Percentiles rank a stretch among this genome's conserved stretches.
Conservation (phyloP, 2,797 vertebrate genomes). For the Acropternis orthonyx region DNA sequence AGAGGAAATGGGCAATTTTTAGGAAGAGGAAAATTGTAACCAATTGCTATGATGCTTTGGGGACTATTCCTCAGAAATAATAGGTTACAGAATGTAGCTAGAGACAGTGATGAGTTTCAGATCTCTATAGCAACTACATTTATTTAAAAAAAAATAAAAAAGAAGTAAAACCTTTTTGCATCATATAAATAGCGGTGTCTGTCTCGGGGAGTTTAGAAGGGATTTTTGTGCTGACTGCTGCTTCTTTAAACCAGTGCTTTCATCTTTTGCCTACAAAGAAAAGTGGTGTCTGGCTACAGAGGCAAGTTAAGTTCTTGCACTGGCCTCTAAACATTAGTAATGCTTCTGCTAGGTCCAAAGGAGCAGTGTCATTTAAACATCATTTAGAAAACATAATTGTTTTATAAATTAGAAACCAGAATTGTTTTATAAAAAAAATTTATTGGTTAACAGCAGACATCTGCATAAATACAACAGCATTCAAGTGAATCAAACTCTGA, state of each 20-base stretch:
- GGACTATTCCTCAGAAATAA: background rate
- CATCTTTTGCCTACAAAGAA: background rate
- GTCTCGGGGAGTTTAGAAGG: background rate
- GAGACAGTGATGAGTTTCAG: background rate
- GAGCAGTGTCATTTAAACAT: background rate
- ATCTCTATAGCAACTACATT: background rate
- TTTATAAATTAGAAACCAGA: background rate
- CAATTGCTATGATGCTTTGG: background rate
- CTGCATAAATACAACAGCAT: background rate
- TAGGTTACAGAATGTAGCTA: background rate
- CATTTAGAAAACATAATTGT: background rate
- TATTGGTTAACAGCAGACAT: background rate
- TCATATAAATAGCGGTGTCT: background rate
- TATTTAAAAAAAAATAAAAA: background rate
- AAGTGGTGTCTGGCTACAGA: background rate
- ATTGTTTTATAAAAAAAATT: background rate
- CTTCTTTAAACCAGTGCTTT: background rate
- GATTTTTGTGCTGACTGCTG: background rate
- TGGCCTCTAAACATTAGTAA: background rate
- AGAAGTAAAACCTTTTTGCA: background rate
- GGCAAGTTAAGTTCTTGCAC: background rate
- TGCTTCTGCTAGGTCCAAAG: background rate
- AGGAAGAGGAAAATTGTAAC: constrained; percentile 12
- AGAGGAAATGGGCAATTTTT: background rate
- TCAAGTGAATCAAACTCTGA: background rate